Percentiles rank a stretch among this genome's conserved stretches.
Conservation (phyloP, 2,888 invertebrate species). For the Eretmocerus hayati region DNA sequence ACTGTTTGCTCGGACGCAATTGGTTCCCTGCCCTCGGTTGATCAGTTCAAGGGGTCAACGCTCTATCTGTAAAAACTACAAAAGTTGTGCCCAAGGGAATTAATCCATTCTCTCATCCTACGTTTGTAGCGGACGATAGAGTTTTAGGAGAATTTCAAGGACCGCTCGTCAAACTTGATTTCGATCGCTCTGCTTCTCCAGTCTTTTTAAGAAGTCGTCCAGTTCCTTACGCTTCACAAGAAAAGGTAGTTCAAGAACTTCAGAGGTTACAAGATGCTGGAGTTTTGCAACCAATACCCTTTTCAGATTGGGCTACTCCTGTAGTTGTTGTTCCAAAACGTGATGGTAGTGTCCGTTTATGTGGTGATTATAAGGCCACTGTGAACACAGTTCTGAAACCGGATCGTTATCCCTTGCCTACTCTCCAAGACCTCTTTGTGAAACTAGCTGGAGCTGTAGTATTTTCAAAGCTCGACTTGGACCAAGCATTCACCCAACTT, state of each 20-base stretch:
- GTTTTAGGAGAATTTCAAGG: too few relatives aligned
- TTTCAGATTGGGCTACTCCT: not conserved
- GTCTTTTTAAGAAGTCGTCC: not conserved
- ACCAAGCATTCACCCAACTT: not conserved
- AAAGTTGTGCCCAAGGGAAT: too few relatives aligned
- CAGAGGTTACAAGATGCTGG: not conserved
- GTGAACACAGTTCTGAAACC: not conserved
- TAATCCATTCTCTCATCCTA: too few relatives aligned
- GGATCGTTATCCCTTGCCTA: not conserved
- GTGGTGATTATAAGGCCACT: not conserved
- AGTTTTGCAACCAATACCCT: not conserved
- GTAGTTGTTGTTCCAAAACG: not conserved
- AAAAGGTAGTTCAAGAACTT: not conserved
- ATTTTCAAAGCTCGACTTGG: not conserved
- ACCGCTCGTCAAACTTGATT: too few relatives aligned
- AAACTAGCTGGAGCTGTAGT: not conserved
- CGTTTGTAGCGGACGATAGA: too few relatives aligned
- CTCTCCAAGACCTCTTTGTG: not conserved
- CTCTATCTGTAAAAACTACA: too few relatives aligned
- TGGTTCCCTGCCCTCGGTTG: conserved; percentile 10
- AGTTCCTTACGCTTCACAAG: not conserved
- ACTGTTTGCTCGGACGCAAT: conserved; percentile 10
- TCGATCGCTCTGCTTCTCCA: too few relatives aligned
- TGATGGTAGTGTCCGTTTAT: not conserved
- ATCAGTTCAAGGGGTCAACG: not conserved